Percentiles rank a stretch among this genome's conserved stretches.
Conservation (phyloP, 2,113 vertebrate species). For the Coreoperca whiteheadi region DNA sequence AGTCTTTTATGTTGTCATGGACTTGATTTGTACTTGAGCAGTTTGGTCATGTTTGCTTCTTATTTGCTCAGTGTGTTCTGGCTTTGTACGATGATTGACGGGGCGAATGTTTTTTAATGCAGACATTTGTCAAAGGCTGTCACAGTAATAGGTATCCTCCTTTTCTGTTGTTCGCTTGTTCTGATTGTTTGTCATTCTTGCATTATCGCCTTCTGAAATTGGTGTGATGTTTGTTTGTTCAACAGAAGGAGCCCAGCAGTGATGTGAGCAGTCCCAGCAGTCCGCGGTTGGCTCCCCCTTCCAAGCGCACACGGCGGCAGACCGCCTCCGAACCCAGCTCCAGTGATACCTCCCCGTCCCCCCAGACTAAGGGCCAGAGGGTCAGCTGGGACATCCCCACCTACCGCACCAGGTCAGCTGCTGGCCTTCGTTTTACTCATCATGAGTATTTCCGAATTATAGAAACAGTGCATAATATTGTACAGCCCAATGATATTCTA, state of each 20-base stretch:
- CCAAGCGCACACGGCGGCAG: conserved; percentile 93
- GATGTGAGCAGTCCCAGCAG: conserved; percentile 95
- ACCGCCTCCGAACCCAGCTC: conserved; percentile 92
- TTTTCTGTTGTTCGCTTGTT: background rate
- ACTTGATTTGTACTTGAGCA: background rate
- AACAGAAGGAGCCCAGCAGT: conserved; percentile 92
- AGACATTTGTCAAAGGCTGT: background rate
- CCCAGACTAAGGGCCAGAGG: conserved; percentile 91
- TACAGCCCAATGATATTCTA: background rate
- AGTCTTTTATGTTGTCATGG: background rate
- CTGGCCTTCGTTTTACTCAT: background rate
- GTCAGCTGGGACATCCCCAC: conserved; percentile 93
- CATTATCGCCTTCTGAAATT: background rate
- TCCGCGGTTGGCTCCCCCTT: conserved; percentile 91
- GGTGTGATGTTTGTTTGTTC: conserved; percentile 32
- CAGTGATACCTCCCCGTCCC: conserved; percentile 94
- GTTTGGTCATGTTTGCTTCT: background rate
- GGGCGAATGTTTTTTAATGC: background rate
- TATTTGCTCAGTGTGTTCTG: background rate
- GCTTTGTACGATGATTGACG: background rate
- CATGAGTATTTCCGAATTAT: background rate
- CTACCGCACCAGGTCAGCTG: conserved; percentile 91
- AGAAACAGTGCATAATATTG: background rate
- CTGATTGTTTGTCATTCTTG: conserved; percentile 4
- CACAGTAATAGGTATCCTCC: fast-evolving